Conservation (phyloP, 1,140 invertebrate genomes). For the Drosophila seguyi region DNA sequence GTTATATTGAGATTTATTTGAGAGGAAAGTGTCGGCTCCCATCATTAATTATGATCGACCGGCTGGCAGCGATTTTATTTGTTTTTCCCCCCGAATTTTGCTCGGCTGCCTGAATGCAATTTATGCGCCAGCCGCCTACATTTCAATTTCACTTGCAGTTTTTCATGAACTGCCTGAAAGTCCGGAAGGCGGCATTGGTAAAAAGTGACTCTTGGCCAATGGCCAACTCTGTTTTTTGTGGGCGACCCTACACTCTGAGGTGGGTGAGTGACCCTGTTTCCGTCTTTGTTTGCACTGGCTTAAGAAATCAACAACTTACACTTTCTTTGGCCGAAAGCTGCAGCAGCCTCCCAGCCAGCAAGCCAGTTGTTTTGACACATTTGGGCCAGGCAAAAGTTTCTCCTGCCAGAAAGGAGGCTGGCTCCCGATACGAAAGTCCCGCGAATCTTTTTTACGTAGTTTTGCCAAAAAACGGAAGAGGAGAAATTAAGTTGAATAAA, state of each 20-base stretch:
- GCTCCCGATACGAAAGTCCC: background rate
- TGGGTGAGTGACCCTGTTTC: conserved; percentile 13
- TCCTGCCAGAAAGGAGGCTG: conserved; percentile 30
- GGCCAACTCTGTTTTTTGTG: conserved; percentile 32
- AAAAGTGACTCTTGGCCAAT: conserved; percentile 37
- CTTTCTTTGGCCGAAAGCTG: conserved; percentile 48
- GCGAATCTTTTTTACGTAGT: background rate
- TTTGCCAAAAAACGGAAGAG: background rate
- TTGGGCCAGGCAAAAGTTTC: conserved; percentile 62
- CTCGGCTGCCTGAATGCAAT: conserved; percentile 29
- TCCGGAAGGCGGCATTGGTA: conserved; percentile 4
- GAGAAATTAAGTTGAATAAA: no score
- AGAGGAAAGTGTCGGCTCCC: conserved; percentile 3
- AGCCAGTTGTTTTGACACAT: conserved; percentile 80
- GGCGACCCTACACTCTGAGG: background rate
- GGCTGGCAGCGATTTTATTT: conserved; percentile 56
- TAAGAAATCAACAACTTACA: conserved; percentile 73
- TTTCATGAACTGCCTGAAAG: conserved; percentile 28
- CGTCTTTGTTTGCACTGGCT: conserved; percentile 38
- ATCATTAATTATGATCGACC: conserved; percentile 78
- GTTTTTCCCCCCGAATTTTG: conserved; percentile 42
- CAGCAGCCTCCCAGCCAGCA: conserved; percentile 25
- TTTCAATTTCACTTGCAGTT: conserved; percentile 75
- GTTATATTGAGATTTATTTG: conserved; percentile 82
- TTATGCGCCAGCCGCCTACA: conserved; percentile 68